Evolutionary conservation across 2,888 invertebrate species (phyloP), one percentile per base, ranked within the genome.

Genomic region (Macrosiphum euphorbiae): DNA sequence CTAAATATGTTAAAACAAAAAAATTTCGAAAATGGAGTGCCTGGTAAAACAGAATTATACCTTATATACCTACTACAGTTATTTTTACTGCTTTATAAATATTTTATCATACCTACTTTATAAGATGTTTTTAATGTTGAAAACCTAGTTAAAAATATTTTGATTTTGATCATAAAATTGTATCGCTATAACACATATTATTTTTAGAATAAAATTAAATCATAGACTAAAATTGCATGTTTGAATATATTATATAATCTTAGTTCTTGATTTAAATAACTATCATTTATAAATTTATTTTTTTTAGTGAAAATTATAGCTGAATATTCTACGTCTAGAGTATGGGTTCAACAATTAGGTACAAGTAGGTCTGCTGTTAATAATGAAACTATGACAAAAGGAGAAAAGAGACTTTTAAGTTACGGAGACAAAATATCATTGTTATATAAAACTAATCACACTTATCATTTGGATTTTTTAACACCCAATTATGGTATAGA

Each of bases 331-430:
- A 52, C 7, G 20, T 95, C 96, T 8, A 95, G 96, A 92, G 97
- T 98, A 26, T 96, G 96, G 95, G 95, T 97, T 0, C 97, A 97
- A 95, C 97, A 97, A 93, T 95, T 97, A 13, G 98, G 98, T 0
- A 95, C 96, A 28, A 98, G 98, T 96, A 96, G 97, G 8, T 97
- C 97, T 20, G 97, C 97, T 13, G 95, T 98, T 35, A 98, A 98
- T 96, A 98, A 98, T 0, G 97, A 97, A 95, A 97, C 97, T 95
- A 96, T 98, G 78, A 96, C 96, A 95, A 97, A 96, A 95, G 96
- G 97, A 95, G 96, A 96, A 91, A 96, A 96, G 85, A 97, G 97
- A 94, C 96, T 96, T 94, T 96, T 98, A n/a, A 96, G 96, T 92
- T 97, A 98, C 95, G 97, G 97, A 0, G 97, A 98, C 95, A 96